Evolutionary conservation across 2,888 invertebrate species (phyloP), one percentile per base, ranked within the genome.

Genomic region (Limnephilus marmoratus): DNA sequence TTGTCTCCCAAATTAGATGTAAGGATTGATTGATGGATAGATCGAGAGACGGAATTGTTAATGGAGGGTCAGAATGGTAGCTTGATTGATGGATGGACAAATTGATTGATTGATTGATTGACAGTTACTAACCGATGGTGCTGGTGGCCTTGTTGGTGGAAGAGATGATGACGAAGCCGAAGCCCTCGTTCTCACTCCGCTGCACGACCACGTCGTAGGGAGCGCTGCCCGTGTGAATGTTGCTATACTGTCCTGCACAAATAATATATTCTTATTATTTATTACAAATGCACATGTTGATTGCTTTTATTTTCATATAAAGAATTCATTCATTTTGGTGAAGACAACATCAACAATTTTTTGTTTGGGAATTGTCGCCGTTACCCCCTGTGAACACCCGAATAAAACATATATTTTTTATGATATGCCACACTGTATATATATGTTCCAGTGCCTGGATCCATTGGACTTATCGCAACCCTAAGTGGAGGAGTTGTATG

Each of bases 111-210:
- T 68, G 68, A n/a, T 68, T 68, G 68, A n/a, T 68, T 68, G 68
- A n/a, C 68, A n/a, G 68, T 68, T 68, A 82, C 87, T 86, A 95
- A 97, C 99, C 99, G 94, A 99, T 99, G 41, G 98, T 98, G 95
- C 95, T 96, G 93, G 95, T 97, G 94, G 98, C 97, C 95, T 98
- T 98, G 94, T 98, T 98, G 5, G 99, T 98, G 9, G 99, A 99
- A 0, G 99, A 99, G 94, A 99, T 99, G 94, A 99, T 99, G 88
- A 99, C 99, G 95, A 99, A 99, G 18, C 99, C 99, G 95, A 99
- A 99, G 7, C 99, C 99, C 95, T 99, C 99, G 94, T 98, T 98
- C 94, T 99, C 99, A 95, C 97, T 97, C 90, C 99, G 96, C 93
- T 98, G 98, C 1, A 99, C 98, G 1, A 98, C 98, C 7, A 99